Base-by-base conservation (phyloP, 2,888 invertebrate genomes). In the Empis stercorea region DNA sequence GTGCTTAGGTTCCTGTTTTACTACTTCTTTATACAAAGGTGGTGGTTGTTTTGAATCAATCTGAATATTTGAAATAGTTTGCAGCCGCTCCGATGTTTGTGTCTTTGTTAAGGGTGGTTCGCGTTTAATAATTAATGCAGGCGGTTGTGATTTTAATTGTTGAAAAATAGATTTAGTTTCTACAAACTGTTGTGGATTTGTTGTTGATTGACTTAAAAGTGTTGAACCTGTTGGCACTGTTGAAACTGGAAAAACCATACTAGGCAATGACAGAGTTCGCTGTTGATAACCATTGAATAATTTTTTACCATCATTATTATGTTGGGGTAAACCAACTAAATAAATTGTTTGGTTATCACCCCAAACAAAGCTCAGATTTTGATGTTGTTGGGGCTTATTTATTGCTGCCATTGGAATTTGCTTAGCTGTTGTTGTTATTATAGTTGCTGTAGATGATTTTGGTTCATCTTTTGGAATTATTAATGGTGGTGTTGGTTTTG, bases 21-120 rank as follows among this genome's bases (percentile, higher is more conserved):
- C 74, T 50, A 82, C 84, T 62, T 84, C 84, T 56, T 82, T 81
- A 60, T 85, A 84, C 48, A 80, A 75, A 13, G 83, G 83, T 10
- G 78, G 78, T 6, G 81, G 81, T 4, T 81, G 79, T 55, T 63
- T 70, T 44, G 61, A 64, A 50, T 66, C 65, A 45, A 65, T 48
- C 40, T 64, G 64, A 44, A 64, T 59, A 2, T 52, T 53, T 14
- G 62, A 59, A 23, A 59, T 59, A 44, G 23, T 56, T 69, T 57
- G 55, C 62, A 59, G 56, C 40, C 53, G 53, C 27, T 52, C 55
- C 59, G 66, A 56, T 54, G 62, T 56, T 52, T 52, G 54, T 20
- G 39, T 45, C 11, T 15, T 4, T 59, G 39, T 13, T 39, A 16
- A 46, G 20, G 2, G 50, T 46, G 40, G 54, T 53, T 54, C 54